Base-by-base conservation (phyloP, 2,113 vertebrate genomes). In the Hippopotamus amphibius region DNA sequence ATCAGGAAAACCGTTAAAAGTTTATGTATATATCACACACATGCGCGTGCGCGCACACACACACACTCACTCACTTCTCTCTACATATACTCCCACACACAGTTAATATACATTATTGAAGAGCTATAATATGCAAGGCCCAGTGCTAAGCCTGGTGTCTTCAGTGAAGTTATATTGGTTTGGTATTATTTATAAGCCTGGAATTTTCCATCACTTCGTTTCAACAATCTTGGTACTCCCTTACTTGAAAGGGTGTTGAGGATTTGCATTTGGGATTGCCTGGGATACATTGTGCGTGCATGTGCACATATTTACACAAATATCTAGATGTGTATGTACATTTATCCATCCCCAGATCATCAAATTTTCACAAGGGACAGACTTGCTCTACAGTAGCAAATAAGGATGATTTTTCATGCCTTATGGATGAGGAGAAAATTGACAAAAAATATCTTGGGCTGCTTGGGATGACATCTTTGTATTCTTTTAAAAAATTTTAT, bases 391-490 rank as follows among this genome's bases (percentile, higher is more conserved):
- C 12, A 77, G 46, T 81, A n/a, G 6, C 28, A 46, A 88, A 14
- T 71, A 57, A 87, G 13, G 12, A 17, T 97, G 30, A 63, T 83
- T 88, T 95, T 95, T 87, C 65, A 72, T 85, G 53, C 6, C 33
- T 93, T 46, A 5, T 81, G 33, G 3, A 55, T 88, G 15, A 88
- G 61, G 63, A 92, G 43, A 84, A n/a, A 94, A 41, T 68, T 74
- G 50, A 43, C 24, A 61, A 55, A 88, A 89, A n/a, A 4, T 66
- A 33, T n/a, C 6, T 84, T 55, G 26, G 22, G 16, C 24, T 95
- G 2, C 3, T 16, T 81, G 8, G 6, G 53, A 83, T 88, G 57
- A 77, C 2, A 63, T 63, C 53, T 93, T 83, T 87, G 43, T 48
- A 48, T 30, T 48, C 43, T 76, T 74, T 16, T 43, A 72, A 72